A percentile compares a stretch with the other conserved stretches of the same genome.
Evolutionary conservation across 2,888 invertebrate genomes (phyloP).

Genomic region (Eupithecia subfuscata): DNA sequence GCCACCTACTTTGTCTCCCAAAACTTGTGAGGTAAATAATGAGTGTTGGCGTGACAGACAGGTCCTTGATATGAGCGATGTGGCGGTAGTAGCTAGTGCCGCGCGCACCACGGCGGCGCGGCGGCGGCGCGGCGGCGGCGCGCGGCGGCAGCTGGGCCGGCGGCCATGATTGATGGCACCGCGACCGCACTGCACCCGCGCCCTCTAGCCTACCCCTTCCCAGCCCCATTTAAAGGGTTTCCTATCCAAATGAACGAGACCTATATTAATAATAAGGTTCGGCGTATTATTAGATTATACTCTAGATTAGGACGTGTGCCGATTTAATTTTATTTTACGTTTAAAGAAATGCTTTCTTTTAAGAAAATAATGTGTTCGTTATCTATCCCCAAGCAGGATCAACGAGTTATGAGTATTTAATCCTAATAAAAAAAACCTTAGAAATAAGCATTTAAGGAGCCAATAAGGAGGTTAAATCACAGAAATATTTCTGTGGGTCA

Average conservation of each 20-base stretch:
- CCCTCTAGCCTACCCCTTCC: conserved; percentile 36
- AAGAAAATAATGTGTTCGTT: no score
- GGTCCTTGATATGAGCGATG: conserved; percentile 33
- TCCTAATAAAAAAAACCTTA: no score
- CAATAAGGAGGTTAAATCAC: no score
- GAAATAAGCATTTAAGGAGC: no score
- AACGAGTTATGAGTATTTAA: no score
- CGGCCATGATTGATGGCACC: conserved; percentile 58
- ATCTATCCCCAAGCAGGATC: not conserved
- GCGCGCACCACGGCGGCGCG: conserved; percentile 32
- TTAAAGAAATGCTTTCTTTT: not conserved
- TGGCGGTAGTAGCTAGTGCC: conserved; percentile 25
- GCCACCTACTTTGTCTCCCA: not conserved
- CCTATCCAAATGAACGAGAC: not conserved
- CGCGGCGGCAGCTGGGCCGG: conserved; percentile 44
- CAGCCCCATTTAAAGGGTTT: not conserved
- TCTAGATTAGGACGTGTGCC: not conserved
- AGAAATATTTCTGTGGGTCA: no score
- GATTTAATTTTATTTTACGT: not conserved
- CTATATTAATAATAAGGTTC: not conserved
- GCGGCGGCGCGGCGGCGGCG: conserved; percentile 34
- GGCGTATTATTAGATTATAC: not conserved
- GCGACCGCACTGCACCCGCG: conserved; percentile 50
- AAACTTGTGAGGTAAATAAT: conserved; percentile 5
- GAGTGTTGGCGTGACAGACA: conserved; percentile 15